phyloP scores from a whole-genome alignment of 2,113 vertebrate species.

The Oncorhynchus keta region DNA sequence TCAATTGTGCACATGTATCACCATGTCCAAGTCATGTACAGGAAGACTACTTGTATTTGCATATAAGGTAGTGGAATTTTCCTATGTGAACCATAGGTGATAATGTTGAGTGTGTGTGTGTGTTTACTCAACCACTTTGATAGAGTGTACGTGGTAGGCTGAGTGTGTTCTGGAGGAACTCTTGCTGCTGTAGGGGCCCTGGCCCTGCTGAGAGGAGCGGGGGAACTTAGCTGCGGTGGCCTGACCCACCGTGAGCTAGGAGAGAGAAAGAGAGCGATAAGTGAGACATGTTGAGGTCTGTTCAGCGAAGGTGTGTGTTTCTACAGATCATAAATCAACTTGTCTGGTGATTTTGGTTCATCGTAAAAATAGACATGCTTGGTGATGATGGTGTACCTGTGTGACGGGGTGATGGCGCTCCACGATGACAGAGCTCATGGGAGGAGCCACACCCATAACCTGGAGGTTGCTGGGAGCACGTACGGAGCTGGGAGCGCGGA shows the following conservation, averaged over 20 bases:
- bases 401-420: conserved; percentile 93
- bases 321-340: background rate
- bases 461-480: conserved; percentile 74
- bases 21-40: background rate
- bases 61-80: background rate
- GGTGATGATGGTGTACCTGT: conserved; percentile 73
- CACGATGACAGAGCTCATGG: conserved; percentile 88
- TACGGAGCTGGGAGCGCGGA: conserved; percentile 55
- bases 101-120: background rate
- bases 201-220: conserved; percentile 74
- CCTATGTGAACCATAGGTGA: background rate
- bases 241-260: conserved; percentile 89
- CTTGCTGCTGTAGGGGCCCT: conserved; percentile 57
- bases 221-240: conserved; percentile 88
- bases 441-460: conserved; percentile 85
- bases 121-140: conserved; percentile 90
- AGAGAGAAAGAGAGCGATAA: background rate
- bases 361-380: too few species aligned
- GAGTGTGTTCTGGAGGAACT: conserved; percentile 70
- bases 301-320: background rate
- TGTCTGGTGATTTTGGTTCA: too few species aligned
- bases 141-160: conserved; percentile 76
- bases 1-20: too few species aligned
- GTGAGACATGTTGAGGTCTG: background rate
- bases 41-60: background rate